Evolutionary conservation across 2,888 invertebrate genomes (phyloP).

Genomic region (Epinotia brunnichana): DNA sequence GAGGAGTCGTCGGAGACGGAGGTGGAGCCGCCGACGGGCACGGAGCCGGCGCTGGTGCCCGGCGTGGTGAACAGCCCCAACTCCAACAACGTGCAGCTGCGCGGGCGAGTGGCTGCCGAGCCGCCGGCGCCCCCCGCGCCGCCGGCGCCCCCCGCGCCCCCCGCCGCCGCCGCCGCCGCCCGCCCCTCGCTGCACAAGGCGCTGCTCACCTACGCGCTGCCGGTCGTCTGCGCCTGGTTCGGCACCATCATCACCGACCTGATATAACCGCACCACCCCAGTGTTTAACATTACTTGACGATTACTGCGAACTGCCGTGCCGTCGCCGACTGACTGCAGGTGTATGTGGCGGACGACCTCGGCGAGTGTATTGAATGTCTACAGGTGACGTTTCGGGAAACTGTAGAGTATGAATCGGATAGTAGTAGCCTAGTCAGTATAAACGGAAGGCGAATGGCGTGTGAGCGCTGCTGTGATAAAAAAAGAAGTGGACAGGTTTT

Average conservation of each 20-base stretch:
- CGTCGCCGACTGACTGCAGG: background rate
- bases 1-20: slow-evolving; percentile 18
- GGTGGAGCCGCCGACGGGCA: slow-evolving; percentile 48
- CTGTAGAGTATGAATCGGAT: slow-evolving; percentile 42
- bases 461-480: slow-evolving; percentile 73
- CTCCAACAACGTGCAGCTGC: slow-evolving; percentile 63
- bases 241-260: slow-evolving; percentile 91
- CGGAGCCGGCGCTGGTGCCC: slow-evolving; percentile 59
- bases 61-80: slow-evolving; percentile 59
- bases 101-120: slow-evolving; percentile 48
- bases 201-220: slow-evolving; percentile 89
- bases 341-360: background rate
- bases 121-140: slow-evolving; percentile 30
- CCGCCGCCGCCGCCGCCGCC: slow-evolving; percentile 66
- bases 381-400: slow-evolving; percentile 46
- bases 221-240: slow-evolving; percentile 93
- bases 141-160: slow-evolving; percentile 51
- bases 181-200: slow-evolving; percentile 84
- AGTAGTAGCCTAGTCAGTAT: slow-evolving; percentile 73
- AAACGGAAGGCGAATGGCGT: slow-evolving; percentile 56
- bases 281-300: background rate
- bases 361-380: slow-evolving; percentile 23
- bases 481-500: slow-evolving; percentile 49
- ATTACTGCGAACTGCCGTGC: background rate
- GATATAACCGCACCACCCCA: slow-evolving; percentile 84